phyloP scores from a whole-genome alignment of 1,140 invertebrate genomes.

The Coptotermes formosanus region DNA sequence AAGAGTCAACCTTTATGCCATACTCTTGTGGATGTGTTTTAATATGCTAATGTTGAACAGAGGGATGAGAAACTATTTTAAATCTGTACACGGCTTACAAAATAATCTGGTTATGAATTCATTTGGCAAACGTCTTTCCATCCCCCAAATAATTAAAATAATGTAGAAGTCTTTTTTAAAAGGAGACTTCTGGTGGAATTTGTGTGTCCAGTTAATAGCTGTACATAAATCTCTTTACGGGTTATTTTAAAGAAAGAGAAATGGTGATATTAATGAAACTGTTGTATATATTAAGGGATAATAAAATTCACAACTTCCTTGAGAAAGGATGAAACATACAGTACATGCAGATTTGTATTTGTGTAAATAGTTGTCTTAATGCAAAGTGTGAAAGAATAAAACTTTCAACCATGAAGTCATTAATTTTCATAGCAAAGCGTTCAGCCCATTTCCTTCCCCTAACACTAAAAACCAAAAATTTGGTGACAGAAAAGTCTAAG shows the following conservation, averaged over 20 bases:
- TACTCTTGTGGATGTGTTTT: conserved; percentile 5
- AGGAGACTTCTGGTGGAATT: conserved; percentile 15
- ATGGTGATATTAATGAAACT: conserved; percentile 25
- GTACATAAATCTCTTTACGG: conserved; percentile 29
- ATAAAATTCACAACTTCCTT: neutral
- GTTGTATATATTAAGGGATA: conserved; percentile 24
- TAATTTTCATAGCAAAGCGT: neutral
- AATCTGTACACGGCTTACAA: conserved; percentile 6
- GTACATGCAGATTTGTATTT: conserved; percentile 32
- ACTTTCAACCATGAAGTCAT: conserved; percentile 8
- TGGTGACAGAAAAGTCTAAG: too few relatives aligned
- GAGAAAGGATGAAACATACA: neutral
- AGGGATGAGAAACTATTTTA: neutral
- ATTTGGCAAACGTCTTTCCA: neutral
- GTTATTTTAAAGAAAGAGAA: conserved; percentile 27
- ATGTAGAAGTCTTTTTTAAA: neutral
- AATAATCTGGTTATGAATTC: neutral
- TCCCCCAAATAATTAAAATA: neutral
- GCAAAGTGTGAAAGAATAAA: conserved; percentile 26
- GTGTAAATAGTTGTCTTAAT: conserved; percentile 33
- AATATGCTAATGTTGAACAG: conserved; percentile 8
- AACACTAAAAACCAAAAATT: too few relatives aligned
- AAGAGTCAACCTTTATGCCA: neutral
- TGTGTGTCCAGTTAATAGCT: conserved; percentile 21
- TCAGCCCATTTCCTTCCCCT: neutral